phyloP scores from a whole-genome alignment of 2,797 vertebrate species.

The Enteromius paludinosus region DNA sequence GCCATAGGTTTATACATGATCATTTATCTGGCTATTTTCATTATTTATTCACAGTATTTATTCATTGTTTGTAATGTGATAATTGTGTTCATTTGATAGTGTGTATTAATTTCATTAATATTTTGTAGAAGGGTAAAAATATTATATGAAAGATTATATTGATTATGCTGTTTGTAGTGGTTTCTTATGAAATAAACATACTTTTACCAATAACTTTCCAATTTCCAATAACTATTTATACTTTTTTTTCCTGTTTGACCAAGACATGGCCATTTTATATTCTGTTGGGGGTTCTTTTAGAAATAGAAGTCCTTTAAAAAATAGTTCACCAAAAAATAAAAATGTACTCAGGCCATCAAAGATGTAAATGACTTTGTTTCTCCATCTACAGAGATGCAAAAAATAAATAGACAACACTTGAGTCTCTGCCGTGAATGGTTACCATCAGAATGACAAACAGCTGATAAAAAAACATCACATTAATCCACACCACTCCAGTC shows the following conservation, averaged over 20 bases:
- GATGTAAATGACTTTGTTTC: neutral
- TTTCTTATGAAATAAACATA: conserved; percentile 80
- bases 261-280: neutral
- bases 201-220: conserved; percentile 67
- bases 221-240: too few species aligned
- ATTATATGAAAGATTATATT: conserved; percentile 64
- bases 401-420: neutral
- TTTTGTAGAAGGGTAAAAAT: conserved; percentile 70
- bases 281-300: neutral
- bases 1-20: conserved; percentile 68
- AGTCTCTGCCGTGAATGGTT: neutral
- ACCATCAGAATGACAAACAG: neutral
- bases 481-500: neutral
- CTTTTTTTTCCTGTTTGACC: neutral
- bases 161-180: conserved; percentile 77
- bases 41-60: conserved; percentile 81
- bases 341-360: neutral
- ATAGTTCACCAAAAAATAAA: neutral
- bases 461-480: neutral
- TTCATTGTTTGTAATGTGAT: conserved; percentile 77
- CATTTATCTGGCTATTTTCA: conserved; percentile 69
- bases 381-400: neutral
- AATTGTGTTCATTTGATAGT: conserved; percentile 68
- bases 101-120: conserved; percentile 77
- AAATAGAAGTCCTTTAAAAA: neutral